These are phyloP conservation scores for Orchestes rusci DNA, from an alignment of 2,888 invertebrate genomes.

Conservation along the genomic window DNA sequence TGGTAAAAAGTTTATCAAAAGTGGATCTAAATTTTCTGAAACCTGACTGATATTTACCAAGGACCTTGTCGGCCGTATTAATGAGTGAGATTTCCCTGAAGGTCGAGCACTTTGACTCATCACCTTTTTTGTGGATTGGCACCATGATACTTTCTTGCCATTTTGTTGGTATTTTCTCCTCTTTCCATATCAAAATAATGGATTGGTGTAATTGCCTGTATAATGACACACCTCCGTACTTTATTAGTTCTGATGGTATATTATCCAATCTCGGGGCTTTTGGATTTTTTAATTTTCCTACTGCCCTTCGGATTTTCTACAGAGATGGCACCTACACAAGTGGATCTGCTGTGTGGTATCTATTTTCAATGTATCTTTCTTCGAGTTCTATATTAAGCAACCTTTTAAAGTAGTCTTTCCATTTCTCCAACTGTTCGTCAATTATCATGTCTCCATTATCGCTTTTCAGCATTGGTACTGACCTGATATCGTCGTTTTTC, in stretches of 20 bases:
- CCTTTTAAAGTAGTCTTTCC: not conserved
- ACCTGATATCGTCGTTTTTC: not conserved
- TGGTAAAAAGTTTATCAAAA: not conserved
- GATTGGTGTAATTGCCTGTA: slow-evolving; percentile 1
- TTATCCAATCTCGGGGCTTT: not conserved
- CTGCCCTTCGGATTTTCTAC: not conserved
- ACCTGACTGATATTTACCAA: not conserved
- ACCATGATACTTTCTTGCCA: slow-evolving; percentile 3
- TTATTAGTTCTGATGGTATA: slow-evolving; percentile 2
- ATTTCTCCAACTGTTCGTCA: not conserved
- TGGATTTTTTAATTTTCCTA: not conserved
- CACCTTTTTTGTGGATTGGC: slow-evolving; percentile 5
- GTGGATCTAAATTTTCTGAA: not conserved
- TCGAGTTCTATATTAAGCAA: no score
- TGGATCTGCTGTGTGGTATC: not conserved
- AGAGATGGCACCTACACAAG: not conserved
- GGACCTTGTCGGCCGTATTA: slow-evolving; percentile 3
- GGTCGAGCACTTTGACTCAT: not conserved
- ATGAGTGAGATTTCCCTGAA: not conserved
- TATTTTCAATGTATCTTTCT: no score
- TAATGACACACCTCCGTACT: not conserved
- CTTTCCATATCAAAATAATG: slow-evolving; percentile 1
- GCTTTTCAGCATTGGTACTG: not conserved
- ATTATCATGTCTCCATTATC: not conserved
- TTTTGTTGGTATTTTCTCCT: not conserved